A percentile compares a stretch with the other conserved stretches of the same genome.
These are phyloP conservation scores for Agrilus planipennis DNA, from an alignment of 1,140 invertebrate genomes.

Conservation along the genomic window DNA sequence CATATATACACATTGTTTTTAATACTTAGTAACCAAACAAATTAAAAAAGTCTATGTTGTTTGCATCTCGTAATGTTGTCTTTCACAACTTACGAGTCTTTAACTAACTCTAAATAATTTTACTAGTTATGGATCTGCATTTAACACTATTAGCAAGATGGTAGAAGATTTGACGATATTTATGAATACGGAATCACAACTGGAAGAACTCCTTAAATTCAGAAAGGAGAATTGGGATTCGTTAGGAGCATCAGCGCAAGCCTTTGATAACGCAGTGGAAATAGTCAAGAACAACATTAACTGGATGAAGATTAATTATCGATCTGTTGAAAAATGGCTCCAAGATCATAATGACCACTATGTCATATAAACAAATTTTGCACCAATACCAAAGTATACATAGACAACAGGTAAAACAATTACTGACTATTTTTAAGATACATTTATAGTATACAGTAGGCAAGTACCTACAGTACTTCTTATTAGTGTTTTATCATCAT, in stretches of 20 bases:
- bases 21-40: too few relatives aligned
- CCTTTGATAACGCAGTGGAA: conserved; percentile 26
- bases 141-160: conserved; percentile 39
- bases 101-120: conserved; percentile 5
- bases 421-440: too few relatives aligned
- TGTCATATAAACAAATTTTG: too few relatives aligned
- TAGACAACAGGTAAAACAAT: too few relatives aligned
- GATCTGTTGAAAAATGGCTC: conserved; percentile 28
- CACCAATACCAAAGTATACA: too few relatives aligned
- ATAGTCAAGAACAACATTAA: conserved; percentile 25
- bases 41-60: too few relatives aligned
- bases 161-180: conserved; percentile 36
- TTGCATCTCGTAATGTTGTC: too few relatives aligned
- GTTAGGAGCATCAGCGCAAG: conserved; percentile 19
- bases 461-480: too few relatives aligned
- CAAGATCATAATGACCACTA: conserved; percentile 20
- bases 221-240: conserved; percentile 20
- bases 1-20: too few relatives aligned
- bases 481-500: too few relatives aligned
- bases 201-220: conserved; percentile 26
- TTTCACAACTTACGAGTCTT: too few relatives aligned
- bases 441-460: too few relatives aligned
- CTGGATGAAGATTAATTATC: conserved; percentile 30
- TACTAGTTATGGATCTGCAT: conserved; percentile 39
- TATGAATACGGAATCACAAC: conserved; percentile 36